Percentiles rank a stretch among this genome's conserved stretches.
Conservation (phyloP, 2,797 vertebrate genomes). For the Dermochelys coriacea region DNA sequence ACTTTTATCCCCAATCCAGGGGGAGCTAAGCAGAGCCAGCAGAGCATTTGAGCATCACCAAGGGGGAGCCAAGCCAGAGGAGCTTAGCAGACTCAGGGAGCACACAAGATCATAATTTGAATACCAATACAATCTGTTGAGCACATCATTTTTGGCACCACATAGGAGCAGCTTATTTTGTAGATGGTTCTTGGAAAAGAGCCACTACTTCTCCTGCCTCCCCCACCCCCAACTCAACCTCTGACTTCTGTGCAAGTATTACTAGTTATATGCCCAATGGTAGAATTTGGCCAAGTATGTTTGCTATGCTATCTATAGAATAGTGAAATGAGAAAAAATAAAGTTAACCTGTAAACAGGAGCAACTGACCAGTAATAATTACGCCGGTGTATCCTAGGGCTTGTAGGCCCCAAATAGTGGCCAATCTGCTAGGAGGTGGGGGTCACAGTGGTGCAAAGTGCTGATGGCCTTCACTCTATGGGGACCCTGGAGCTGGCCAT, state of each 20-base stretch:
- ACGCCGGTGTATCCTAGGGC: slow-evolving; percentile 43
- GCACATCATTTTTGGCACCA: neutral
- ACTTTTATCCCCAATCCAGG: slow-evolving; percentile 4
- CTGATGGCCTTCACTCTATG: neutral
- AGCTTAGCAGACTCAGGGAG: neutral
- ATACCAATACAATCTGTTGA: neutral
- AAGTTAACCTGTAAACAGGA: neutral
- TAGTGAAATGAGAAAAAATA: neutral
- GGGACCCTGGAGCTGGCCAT: neutral
- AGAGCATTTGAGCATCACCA: neutral
- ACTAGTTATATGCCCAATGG: neutral
- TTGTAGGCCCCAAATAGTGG: slow-evolving; percentile 28
- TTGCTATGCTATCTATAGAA: neutral
- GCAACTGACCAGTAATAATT: slow-evolving; percentile 45
- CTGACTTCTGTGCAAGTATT: neutral
- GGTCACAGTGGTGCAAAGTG: neutral
- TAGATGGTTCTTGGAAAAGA: neutral
- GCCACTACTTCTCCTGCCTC: neutral
- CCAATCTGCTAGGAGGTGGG: neutral
- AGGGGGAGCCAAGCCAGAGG: neutral
- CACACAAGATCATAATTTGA: neutral
- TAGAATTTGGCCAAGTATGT: slow-evolving; percentile 9
- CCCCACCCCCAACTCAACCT: neutral
- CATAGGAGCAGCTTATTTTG: fast-evolving
- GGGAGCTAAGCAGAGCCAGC: neutral